Evolutionary conservation across 2,888 invertebrate genomes (phyloP).

Genomic region (Diaperis boleti): DNA sequence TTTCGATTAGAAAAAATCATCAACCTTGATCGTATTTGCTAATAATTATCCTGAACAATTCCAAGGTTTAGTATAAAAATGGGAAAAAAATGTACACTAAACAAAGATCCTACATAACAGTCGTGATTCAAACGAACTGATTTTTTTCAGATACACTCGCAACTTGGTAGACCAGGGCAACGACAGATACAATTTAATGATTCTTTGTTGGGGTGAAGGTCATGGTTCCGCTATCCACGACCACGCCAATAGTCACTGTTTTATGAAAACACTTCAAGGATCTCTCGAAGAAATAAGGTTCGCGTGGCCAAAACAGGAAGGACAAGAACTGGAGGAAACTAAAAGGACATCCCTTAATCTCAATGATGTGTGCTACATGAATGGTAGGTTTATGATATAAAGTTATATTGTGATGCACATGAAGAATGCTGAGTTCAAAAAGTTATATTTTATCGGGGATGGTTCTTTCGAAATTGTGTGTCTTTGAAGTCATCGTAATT

Average conservation of each 20-base stretch:
- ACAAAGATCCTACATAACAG: too few species aligned
- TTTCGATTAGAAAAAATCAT: too few species aligned
- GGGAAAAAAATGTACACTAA: too few species aligned
- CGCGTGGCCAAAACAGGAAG: conserved; percentile 78
- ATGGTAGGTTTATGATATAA: conserved; percentile 73
- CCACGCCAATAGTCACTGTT: conserved; percentile 96
- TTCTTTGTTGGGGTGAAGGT: conserved; percentile 98
- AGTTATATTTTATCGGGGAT: conserved; percentile 3
- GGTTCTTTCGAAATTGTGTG: not conserved
- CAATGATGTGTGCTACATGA: conserved; percentile 94
- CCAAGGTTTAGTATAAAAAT: too few species aligned
- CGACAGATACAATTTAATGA: conserved; percentile 96
- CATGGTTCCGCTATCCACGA: conserved; percentile 97
- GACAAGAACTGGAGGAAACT: conserved; percentile 66
- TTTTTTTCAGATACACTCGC: conserved; percentile 84
- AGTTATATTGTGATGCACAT: not conserved
- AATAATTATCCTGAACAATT: too few species aligned
- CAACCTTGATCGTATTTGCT: too few species aligned
- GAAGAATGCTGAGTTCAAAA: conserved; percentile 4
- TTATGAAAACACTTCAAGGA: conserved; percentile 94
- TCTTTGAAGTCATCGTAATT: too few species aligned
- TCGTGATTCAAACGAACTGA: too few species aligned
- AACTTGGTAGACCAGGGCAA: conserved; percentile 97
- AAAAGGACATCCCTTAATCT: conserved; percentile 74
- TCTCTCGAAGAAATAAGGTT: conserved; percentile 85